Evolutionary conservation across 2,113 vertebrate genomes (phyloP).

Genomic region (Hemiprocne comata): DNA sequence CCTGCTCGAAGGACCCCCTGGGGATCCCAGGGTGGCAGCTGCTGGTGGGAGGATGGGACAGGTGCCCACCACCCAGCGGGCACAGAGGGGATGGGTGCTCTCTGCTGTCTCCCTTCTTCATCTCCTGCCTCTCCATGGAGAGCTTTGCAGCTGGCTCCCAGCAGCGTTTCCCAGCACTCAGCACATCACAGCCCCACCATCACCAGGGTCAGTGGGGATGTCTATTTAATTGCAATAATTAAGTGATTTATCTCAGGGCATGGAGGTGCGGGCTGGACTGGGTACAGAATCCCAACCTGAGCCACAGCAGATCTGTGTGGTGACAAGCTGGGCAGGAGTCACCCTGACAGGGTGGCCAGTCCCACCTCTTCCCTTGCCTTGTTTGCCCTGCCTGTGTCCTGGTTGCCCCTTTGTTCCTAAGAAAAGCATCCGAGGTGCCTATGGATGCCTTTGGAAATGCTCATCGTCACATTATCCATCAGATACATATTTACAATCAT

Average conservation of each 20-base stretch:
- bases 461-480: slow-evolving; percentile 43
- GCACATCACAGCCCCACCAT: rapidly evolving
- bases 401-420: slow-evolving; percentile 9
- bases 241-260: not conserved
- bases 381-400: not conserved
- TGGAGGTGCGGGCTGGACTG: not conserved
- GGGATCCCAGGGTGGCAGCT: rapidly evolving
- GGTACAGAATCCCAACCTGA: rapidly evolving
- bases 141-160: not conserved
- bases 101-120: not conserved
- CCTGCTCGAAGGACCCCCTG: rapidly evolving
- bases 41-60: rapidly evolving
- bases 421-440: slow-evolving; percentile 19
- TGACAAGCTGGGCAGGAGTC: not conserved
- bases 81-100: not conserved
- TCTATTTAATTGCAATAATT: not conserved
- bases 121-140: not conserved
- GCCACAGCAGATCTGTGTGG: not conserved
- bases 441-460: slow-evolving; percentile 37
- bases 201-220: no score
- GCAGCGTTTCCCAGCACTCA: not conserved
- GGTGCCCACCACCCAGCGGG: not conserved
- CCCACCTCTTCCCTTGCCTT: not conserved
- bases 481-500: slow-evolving; percentile 56
- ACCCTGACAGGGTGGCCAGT: not conserved